These are phyloP conservation scores for Megatriorchis doriae DNA, from an alignment of 2,113 vertebrate genomes.

Conservation along the genomic window DNA sequence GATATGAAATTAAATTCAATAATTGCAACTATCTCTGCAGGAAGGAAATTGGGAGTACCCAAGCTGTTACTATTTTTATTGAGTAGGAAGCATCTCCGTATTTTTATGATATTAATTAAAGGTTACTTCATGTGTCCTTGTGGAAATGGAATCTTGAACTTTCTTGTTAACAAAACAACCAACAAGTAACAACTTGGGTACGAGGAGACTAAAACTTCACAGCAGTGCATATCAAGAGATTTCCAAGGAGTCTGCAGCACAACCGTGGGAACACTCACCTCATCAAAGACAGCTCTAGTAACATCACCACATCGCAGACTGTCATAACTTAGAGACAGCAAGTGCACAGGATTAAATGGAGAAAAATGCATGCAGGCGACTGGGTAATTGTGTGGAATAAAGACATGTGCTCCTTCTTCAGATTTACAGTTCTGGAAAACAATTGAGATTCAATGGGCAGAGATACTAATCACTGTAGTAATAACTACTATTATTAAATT, in stretches of 20 bases:
- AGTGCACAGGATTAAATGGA: conserved; percentile 69
- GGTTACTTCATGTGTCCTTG: background rate
- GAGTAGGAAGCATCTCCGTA: background rate
- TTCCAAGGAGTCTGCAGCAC: background rate
- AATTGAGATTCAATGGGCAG: background rate
- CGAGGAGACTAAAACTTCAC: fast-evolving
- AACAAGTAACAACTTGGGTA: background rate
- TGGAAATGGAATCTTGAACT: background rate
- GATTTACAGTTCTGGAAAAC: conserved; percentile 55
- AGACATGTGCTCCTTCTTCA: conserved; percentile 69
- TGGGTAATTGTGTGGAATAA: conserved; percentile 71
- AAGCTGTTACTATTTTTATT: no score
- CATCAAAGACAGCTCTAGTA: conserved; percentile 80
- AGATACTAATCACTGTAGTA: fast-evolving
- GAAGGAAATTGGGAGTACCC: background rate
- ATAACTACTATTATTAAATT: no score
- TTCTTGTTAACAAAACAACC: background rate
- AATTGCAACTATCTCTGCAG: background rate
- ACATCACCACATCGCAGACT: conserved; percentile 82
- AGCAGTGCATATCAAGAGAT: fast-evolving
- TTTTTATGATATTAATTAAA: background rate
- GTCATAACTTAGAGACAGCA: conserved; percentile 84
- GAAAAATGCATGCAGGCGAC: conserved; percentile 83
- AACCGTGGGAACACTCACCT: conserved; percentile 68
- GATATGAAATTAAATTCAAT: background rate